Evolutionary conservation across 2,888 invertebrate genomes (phyloP).

Genomic region (Drosophila atroscutellata): DNA sequence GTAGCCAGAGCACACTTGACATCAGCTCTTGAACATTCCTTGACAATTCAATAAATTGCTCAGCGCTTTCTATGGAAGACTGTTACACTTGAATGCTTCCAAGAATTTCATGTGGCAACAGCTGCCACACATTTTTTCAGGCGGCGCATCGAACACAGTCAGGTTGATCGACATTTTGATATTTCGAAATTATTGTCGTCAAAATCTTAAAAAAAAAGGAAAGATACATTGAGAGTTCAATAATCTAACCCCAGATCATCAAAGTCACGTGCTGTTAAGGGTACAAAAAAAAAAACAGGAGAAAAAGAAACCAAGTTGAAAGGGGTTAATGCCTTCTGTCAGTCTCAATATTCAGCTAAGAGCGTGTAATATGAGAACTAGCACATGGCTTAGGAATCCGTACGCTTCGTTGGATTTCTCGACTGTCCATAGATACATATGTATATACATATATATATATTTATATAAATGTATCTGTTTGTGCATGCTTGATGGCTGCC

Average conservation of each 20-base stretch:
- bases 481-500: constrained; percentile 35
- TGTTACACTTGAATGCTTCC: constrained; percentile 39
- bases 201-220: background rate
- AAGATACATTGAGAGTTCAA: constrained; percentile 38
- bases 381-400: constrained; percentile 53
- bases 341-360: constrained; percentile 13
- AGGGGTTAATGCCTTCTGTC: constrained; percentile 52
- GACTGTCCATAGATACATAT: background rate
- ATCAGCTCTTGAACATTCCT: background rate
- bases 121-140: constrained; percentile 23
- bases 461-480: constrained; percentile 12
- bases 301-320: background rate
- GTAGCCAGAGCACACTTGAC: background rate
- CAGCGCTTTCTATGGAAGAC: constrained; percentile 28
- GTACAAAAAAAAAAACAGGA: background rate
- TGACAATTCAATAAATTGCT: constrained; percentile 6
- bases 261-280: constrained; percentile 55
- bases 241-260: constrained; percentile 47
- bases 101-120: constrained; percentile 33
- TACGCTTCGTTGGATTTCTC: constrained; percentile 24
- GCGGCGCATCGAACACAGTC: constrained; percentile 22
- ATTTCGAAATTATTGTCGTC: constrained; percentile 13
- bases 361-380: constrained; percentile 47
- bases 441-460: background rate
- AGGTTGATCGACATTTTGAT: constrained; percentile 27